phyloP scores from a whole-genome alignment of 2,888 invertebrate species.

The Calameuta filiformis region DNA sequence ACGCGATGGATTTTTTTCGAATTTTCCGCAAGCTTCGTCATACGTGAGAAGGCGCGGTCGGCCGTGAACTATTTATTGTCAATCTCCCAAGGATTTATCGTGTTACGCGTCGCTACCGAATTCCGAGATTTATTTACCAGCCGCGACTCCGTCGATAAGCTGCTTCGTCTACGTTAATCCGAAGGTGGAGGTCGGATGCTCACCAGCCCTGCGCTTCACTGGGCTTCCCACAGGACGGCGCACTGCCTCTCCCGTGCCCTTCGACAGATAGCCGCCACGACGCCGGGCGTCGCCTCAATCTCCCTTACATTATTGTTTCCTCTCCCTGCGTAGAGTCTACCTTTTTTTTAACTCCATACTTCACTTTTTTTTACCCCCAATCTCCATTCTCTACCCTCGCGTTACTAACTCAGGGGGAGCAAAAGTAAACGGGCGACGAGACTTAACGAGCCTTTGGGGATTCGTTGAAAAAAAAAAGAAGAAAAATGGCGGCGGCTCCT shows the following conservation, averaged over 20 bases:
- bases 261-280: neutral
- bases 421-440: neutral
- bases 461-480: neutral
- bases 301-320: neutral
- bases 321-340: neutral
- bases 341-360: neutral
- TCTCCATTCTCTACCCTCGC: neutral
- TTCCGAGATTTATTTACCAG: constrained; percentile 31
- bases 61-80: constrained; percentile 32
- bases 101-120: constrained; percentile 14
- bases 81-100: constrained; percentile 21
- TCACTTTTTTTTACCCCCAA: neutral
- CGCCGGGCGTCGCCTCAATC: neutral
- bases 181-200: neutral
- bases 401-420: neutral
- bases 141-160: constrained; percentile 40
- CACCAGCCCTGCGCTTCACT: neutral
- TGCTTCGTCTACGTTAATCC: constrained; percentile 35
- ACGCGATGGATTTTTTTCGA: neutral
- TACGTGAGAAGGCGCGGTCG: neutral
- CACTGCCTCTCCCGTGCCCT: neutral
- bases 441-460: neutral
- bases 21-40: neutral
- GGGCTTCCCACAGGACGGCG: neutral
- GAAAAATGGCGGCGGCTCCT: neutral